Evolutionary conservation across 2,113 vertebrate species (phyloP).

Genomic region (Zingel zingel): DNA sequence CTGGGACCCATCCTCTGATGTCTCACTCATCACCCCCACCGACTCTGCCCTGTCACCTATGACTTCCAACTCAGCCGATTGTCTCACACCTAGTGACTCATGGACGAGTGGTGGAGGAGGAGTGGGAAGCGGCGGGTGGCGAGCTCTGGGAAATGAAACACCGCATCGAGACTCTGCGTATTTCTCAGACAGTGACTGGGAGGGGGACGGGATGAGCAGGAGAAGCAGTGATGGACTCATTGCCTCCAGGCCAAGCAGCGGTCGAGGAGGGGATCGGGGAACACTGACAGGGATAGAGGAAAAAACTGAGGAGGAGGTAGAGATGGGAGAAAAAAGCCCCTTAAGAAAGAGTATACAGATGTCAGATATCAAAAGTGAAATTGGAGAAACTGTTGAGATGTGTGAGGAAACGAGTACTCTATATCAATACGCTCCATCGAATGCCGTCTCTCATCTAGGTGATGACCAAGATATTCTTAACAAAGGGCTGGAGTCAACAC

Average conservation of each 20-base stretch:
- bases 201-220: slow-evolving; percentile 81
- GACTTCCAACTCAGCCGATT: slow-evolving; percentile 84
- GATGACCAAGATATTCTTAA: slow-evolving; percentile 45
- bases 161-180: slow-evolving; percentile 90
- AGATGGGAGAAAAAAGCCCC: slow-evolving; percentile 57
- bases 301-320: slow-evolving; percentile 82
- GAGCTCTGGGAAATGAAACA: slow-evolving; percentile 85
- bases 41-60: slow-evolving; percentile 86
- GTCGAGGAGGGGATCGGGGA: slow-evolving; percentile 78
- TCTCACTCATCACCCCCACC: slow-evolving; percentile 82
- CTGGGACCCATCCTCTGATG: slow-evolving; percentile 72
- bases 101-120: slow-evolving; percentile 80
- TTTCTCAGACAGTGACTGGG: slow-evolving; percentile 89
- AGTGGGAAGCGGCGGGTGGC: slow-evolving; percentile 79
- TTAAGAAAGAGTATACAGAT: slow-evolving; percentile 38
- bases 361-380: slow-evolving; percentile 29
- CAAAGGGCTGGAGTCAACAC: slow-evolving; percentile 56
- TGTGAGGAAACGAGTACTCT: slow-evolving; percentile 22
- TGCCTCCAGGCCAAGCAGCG: slow-evolving; percentile 70
- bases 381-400: slow-evolving; percentile 34
- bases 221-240: slow-evolving; percentile 75
- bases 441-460: slow-evolving; percentile 28
- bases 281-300: slow-evolving; percentile 84
- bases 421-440: slow-evolving; percentile 39
- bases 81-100: slow-evolving; percentile 86